Percentiles rank a stretch among this genome's conserved stretches.
phyloP scores from a whole-genome alignment of 2,113 vertebrate genomes.

The Sigmodon hispidus region DNA sequence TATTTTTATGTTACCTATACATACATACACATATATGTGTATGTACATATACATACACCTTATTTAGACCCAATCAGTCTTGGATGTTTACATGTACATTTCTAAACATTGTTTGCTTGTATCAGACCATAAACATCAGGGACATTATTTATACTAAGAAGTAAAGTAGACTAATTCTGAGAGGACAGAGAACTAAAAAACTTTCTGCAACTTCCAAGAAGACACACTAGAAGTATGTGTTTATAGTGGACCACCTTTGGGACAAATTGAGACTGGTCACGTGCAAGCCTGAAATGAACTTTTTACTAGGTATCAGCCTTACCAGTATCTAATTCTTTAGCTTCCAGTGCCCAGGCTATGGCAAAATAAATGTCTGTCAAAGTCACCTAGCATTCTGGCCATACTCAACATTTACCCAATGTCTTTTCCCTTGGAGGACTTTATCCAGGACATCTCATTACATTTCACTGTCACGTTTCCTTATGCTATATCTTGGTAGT shows the following conservation, averaged over 20 bases:
- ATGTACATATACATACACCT: not conserved
- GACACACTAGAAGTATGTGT: not conserved
- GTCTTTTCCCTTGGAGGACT: not conserved
- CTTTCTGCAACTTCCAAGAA: not conserved
- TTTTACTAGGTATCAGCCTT: not conserved
- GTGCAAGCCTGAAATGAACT: not conserved
- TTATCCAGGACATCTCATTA: not conserved
- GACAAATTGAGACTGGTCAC: not conserved
- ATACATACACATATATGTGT: conserved; percentile 11
- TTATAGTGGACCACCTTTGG: not conserved
- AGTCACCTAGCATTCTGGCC: not conserved
- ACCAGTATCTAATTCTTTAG: not conserved
- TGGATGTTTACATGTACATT: not conserved
- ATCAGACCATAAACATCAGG: not conserved
- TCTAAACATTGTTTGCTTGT: not conserved
- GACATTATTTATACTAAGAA: not conserved
- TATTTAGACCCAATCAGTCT: not conserved
- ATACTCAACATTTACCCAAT: not conserved
- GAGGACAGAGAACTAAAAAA: not conserved
- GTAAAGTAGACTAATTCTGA: not conserved
- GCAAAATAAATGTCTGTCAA: not conserved
- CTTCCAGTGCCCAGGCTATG: not conserved
- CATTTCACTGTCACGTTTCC: not conserved
- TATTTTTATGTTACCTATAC: conserved; percentile 2
- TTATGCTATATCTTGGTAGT: not conserved